Percentiles rank a stretch among this genome's conserved stretches.
These are phyloP conservation scores for Cygnus olor DNA, from an alignment of 2,797 vertebrate genomes.

Conservation along the genomic window DNA sequence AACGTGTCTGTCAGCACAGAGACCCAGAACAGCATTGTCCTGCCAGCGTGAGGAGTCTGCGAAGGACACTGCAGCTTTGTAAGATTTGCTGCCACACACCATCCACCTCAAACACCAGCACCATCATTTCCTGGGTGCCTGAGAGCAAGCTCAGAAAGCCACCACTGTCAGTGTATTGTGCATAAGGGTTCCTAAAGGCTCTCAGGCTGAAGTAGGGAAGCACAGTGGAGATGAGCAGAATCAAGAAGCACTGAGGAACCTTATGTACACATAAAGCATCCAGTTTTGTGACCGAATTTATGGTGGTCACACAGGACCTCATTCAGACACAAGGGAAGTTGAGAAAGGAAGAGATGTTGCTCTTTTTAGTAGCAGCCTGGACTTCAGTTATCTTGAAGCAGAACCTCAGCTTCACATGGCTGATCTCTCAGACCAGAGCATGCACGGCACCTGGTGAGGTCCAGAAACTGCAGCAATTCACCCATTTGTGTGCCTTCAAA, in stretches of 20 bases:
- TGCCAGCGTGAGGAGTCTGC: background rate
- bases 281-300: background rate
- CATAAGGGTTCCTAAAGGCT: background rate
- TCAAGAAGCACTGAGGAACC: background rate
- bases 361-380: background rate
- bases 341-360: background rate
- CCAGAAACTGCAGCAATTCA: background rate
- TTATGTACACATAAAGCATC: rapidly evolving
- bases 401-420: background rate
- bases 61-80: background rate
- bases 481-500: rapidly evolving
- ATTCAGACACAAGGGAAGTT: background rate
- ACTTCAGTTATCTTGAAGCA: background rate
- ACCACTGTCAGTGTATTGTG: background rate
- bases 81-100: background rate
- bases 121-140: background rate
- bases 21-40: background rate
- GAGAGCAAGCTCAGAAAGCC: background rate
- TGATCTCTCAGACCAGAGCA: background rate
- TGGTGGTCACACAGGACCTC: background rate
- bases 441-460: background rate
- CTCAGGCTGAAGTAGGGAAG: background rate
- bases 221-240: background rate
- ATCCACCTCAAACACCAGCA: background rate
- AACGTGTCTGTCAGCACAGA: background rate